Percentiles rank a stretch among this genome's conserved stretches.
phyloP scores from a whole-genome alignment of 2,113 vertebrate species.

The Phoenicopterus ruber region DNA sequence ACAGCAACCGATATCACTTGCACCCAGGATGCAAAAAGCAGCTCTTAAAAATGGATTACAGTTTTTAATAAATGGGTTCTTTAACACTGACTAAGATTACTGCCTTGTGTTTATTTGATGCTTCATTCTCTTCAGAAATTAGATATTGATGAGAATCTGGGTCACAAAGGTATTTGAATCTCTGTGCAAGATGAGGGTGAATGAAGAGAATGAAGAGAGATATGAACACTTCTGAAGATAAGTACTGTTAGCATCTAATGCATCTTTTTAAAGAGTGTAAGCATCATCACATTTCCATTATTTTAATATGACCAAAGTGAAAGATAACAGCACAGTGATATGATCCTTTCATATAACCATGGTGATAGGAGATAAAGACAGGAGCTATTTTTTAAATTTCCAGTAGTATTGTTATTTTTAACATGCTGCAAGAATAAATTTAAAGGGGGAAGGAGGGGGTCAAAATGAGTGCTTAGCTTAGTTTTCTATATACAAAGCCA shows the following conservation, averaged over 20 bases:
- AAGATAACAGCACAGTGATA: not conserved
- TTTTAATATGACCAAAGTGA: conserved; percentile 12
- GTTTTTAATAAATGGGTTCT: conserved; percentile 13
- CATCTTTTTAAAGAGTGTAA: not conserved
- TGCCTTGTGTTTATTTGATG: not conserved
- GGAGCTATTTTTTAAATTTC: not conserved
- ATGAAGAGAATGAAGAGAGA: not conserved
- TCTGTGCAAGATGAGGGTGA: not conserved
- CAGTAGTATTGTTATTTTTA: not conserved
- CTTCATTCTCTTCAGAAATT: conserved; percentile 1
- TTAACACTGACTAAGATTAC: conserved; percentile 2
- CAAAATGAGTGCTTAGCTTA: not conserved
- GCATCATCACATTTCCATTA: conserved; percentile 1
- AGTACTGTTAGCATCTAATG: not conserved
- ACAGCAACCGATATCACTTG: not conserved
- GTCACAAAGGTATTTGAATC: not conserved
- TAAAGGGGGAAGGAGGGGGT: not conserved
- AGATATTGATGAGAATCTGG: conserved; percentile 2
- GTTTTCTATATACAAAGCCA: not conserved
- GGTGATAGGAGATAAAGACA: not conserved
- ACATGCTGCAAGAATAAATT: not conserved
- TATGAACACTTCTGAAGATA: not conserved
- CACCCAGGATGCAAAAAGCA: not conserved
- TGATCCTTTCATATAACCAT: not conserved
- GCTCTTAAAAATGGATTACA: not conserved